Evolutionary conservation across 1,140 invertebrate species (phyloP), one percentile per base, ranked within the genome.

Genomic region (Dinoponera quadriceps): DNA sequence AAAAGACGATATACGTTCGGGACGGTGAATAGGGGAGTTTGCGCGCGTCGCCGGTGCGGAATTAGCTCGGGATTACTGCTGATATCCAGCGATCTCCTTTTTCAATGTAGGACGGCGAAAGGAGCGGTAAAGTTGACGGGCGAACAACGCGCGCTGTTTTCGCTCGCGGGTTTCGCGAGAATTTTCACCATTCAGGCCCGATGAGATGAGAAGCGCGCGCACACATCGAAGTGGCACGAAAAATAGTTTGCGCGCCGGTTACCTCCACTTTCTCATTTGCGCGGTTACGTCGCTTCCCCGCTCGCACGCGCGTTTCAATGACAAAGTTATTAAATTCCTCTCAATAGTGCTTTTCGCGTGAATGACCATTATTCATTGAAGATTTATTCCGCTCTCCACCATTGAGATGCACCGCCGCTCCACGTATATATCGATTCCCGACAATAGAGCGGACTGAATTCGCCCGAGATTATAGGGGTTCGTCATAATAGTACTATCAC

Each of bases 311-410:
- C 63, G 63, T 69, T 78, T 78, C 75, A 71, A 80, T 71, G 75
- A 80, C 33, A 33, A 38, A 69, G 65, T 80, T 80, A 80, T 80
- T 80, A 80, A 80, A 80, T 80, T 71, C 75, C 65, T 80, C 54
- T 80, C 65, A 80, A 80, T 80, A 80, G 75, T 33, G 22, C 51
- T 71, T 69, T 27, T 69, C 65, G 65, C 75, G 51, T 59, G 75
- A 80, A 80, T 71, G 75, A 80, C 54, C 75, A 80, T 80, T 71
- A 80, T 77, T 77, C 74, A 77, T 59, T 63, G 75, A 80, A 69
- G 75, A 80, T 80, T 80, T 80, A 80, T 80, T 69, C 75, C 13
- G 75, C 75, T 48, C 22, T 20, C n/a, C 5, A 3, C 65, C 75
- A 80, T 80, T 69, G 75, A 69, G 65, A 80, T 69, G 51, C 75